phyloP scores from a whole-genome alignment of 2,797 vertebrate species.

The Platalea minor region DNA sequence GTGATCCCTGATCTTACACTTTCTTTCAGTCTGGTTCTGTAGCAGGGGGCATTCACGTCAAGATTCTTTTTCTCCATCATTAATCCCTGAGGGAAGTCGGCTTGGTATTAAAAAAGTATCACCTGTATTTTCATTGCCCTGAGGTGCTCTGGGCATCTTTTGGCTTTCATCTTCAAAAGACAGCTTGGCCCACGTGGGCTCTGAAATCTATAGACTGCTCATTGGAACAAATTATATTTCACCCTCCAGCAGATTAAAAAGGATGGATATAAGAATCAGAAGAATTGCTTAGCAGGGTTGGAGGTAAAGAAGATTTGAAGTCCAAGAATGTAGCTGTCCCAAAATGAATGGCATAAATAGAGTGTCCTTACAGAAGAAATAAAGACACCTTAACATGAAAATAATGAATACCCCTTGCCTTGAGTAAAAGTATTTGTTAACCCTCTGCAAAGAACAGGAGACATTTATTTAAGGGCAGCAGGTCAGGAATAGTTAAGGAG shows the following conservation, averaged over 20 bases:
- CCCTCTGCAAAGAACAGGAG: neutral
- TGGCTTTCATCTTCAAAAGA: slow-evolving; percentile 60
- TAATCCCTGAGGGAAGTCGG: slow-evolving; percentile 45
- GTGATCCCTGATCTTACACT: neutral
- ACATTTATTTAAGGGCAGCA: neutral
- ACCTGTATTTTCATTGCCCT: slow-evolving; percentile 45
- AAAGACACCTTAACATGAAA: neutral
- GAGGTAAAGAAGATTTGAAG: slow-evolving; percentile 39
- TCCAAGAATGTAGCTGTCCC: neutral
- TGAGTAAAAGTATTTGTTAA: neutral
- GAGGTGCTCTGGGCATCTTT: slow-evolving; percentile 19
- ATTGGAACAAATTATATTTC: slow-evolving; percentile 60
- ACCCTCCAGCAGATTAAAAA: slow-evolving; percentile 47
- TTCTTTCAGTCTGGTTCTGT: neutral
- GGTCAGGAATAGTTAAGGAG: neutral
- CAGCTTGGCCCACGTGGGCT: slow-evolving; percentile 36
- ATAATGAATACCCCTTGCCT: neutral
- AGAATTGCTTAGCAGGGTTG: slow-evolving; percentile 12
- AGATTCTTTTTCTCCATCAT: slow-evolving; percentile 13
- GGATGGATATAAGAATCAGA: slow-evolving; percentile 20
- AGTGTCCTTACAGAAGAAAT: neutral
- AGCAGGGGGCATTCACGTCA: neutral
- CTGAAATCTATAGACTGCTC: slow-evolving; percentile 46
- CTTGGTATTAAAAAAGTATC: slow-evolving; percentile 41
- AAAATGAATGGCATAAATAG: slow-evolving; percentile 29